Evolutionary conservation across 2,113 vertebrate genomes (phyloP).

Genomic region (Fregata magnificens): DNA sequence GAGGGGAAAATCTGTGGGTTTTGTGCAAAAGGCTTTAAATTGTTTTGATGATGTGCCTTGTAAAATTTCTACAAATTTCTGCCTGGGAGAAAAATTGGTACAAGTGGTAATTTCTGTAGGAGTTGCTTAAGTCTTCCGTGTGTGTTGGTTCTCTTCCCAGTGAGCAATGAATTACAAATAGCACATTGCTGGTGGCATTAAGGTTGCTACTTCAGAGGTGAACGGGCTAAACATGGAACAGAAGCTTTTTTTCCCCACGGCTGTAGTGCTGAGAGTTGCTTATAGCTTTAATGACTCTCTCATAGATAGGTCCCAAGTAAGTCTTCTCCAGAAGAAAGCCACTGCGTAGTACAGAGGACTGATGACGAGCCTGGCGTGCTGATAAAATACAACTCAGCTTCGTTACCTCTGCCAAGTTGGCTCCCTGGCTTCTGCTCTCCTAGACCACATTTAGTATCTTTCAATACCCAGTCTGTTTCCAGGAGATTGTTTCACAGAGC

Average conservation of each 20-base stretch:
- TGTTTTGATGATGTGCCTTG: background rate
- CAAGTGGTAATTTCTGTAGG: background rate
- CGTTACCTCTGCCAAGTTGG: conserved; percentile 14
- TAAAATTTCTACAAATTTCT: background rate
- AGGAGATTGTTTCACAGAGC: background rate
- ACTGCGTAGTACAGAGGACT: background rate
- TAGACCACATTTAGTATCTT: background rate
- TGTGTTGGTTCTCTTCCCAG: background rate
- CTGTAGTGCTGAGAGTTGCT: background rate
- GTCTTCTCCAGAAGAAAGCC: background rate
- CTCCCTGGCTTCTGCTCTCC: background rate
- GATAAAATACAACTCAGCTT: background rate
- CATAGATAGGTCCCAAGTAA: background rate
- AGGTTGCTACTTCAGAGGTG: background rate
- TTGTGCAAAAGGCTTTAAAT: background rate
- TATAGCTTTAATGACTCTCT: background rate
- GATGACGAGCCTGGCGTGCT: background rate
- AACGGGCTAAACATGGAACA: background rate
- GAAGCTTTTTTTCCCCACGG: background rate
- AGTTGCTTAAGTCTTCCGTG: background rate
- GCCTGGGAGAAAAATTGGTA: background rate
- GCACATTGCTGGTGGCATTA: background rate
- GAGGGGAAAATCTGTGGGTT: background rate
- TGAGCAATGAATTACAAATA: background rate
- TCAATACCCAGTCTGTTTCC: background rate